phyloP scores from a whole-genome alignment of 2,797 vertebrate species.

The Tragopan temminckii region DNA sequence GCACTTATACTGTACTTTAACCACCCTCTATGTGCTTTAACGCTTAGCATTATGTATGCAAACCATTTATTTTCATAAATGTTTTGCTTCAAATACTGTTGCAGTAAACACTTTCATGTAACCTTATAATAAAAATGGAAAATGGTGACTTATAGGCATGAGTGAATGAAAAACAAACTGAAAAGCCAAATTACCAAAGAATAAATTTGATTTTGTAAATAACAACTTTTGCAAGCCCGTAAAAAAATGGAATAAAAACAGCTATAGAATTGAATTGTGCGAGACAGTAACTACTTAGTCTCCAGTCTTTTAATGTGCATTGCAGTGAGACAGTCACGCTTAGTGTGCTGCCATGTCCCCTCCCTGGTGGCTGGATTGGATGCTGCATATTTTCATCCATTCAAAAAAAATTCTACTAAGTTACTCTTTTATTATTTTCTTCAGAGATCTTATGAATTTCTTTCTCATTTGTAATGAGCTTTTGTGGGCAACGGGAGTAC shows the following conservation, averaged over 20 bases:
- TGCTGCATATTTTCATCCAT: constrained; percentile 34
- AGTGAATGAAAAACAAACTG: not conserved
- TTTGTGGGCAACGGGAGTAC: not conserved
- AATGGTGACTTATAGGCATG: not conserved
- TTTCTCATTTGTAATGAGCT: not conserved
- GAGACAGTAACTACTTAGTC: not conserved
- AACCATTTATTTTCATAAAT: constrained; percentile 45
- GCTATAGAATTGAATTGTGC: not conserved
- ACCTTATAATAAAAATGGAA: constrained; percentile 6
- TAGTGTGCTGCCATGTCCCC: not conserved
- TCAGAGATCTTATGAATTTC: not conserved
- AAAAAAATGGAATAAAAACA: not conserved
- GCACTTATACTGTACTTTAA: not conserved
- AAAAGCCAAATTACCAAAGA: constrained; percentile 1
- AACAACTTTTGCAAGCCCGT: not conserved
- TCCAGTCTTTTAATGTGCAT: not conserved
- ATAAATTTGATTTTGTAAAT: not conserved
- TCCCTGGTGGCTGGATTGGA: not conserved
- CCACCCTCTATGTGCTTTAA: not conserved
- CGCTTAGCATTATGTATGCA: not conserved
- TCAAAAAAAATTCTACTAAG: not conserved
- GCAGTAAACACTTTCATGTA: not conserved
- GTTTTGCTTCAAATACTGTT: constrained; percentile 17
- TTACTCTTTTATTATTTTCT: not conserved
- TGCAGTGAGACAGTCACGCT: not conserved